phyloP scores from a whole-genome alignment of 1,140 invertebrate genomes.

The Macrocentrus cingulum region DNA sequence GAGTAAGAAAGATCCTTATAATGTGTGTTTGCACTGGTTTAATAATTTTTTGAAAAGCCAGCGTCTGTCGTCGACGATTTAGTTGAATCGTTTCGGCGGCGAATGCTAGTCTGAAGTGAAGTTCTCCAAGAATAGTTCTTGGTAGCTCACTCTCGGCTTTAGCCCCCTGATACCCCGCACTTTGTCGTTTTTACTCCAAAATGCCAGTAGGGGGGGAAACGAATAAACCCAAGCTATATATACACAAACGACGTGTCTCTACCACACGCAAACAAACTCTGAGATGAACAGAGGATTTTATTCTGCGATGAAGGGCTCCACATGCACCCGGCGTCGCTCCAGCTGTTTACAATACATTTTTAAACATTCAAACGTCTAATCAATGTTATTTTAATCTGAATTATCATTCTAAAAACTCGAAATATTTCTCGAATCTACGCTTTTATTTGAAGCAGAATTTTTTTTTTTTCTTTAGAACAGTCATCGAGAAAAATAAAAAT shows the following conservation, averaged over 20 bases:
- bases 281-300: conserved; percentile 4
- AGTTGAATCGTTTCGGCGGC: conserved; percentile 44
- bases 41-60: conserved; percentile 23
- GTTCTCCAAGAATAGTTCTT: conserved; percentile 58
- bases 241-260: conserved; percentile 20
- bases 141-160: conserved; percentile 18
- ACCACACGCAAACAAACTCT: conserved; percentile 17
- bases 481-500: not conserved
- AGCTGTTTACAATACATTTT: conserved; percentile 5
- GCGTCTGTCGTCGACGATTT: conserved; percentile 19
- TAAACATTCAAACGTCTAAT: not conserved
- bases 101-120: conserved; percentile 51
- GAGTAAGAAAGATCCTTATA: too few relatives aligned
- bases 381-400: conserved; percentile 2
- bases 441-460: too few relatives aligned
- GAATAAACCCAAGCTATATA: conserved; percentile 24
- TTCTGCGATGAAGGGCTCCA: conserved; percentile 6
- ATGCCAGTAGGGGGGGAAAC: conserved; percentile 15
- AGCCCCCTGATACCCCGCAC: conserved; percentile 16
- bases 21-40: not conserved
- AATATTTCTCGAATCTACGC: too few relatives aligned
- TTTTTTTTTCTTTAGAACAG: too few relatives aligned
- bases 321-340: not conserved
- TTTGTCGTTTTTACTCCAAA: conserved; percentile 17
- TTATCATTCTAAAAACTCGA: too few relatives aligned